Evolutionary conservation across 2,113 vertebrate species (phyloP).

Genomic region (Melanostigma gelatinosum): DNA sequence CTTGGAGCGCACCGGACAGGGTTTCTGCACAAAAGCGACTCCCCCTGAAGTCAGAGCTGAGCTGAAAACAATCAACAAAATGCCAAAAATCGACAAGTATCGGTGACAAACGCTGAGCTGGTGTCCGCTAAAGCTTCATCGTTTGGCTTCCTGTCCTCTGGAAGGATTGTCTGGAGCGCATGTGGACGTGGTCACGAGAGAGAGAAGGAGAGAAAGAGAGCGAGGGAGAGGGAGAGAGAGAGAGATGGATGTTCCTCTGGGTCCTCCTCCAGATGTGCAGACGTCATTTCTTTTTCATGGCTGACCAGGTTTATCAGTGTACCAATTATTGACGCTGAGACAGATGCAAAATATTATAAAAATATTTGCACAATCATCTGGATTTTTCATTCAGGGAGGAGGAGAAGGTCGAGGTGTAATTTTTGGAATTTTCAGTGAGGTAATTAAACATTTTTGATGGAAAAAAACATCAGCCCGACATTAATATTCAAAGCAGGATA

Average conservation of each 20-base stretch:
- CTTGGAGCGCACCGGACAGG: background rate
- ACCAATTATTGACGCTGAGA: background rate
- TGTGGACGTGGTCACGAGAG: constrained; percentile 70
- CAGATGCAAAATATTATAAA: too few relatives aligned
- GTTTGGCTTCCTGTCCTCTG: constrained; percentile 25
- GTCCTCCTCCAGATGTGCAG: constrained; percentile 76
- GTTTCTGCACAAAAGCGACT: constrained; percentile 22
- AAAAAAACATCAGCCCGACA: background rate
- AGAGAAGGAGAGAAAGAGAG: constrained; percentile 10
- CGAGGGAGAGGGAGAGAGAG: constrained; percentile 31
- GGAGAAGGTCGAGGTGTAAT: background rate
- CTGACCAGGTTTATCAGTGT: background rate
- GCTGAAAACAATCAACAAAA: background rate
- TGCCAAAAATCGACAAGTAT: constrained; percentile 1
- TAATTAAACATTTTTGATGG: background rate
- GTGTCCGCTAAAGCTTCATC: constrained; percentile 36
- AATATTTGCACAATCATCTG: constrained; percentile 7
- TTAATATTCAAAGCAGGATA: background rate
- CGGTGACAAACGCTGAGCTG: constrained; percentile 30
- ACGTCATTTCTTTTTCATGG: constrained; percentile 30
- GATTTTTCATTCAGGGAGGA: background rate
- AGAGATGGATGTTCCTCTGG: constrained; percentile 50
- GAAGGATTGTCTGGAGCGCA: constrained; percentile 30
- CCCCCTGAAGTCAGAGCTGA: constrained; percentile 1
- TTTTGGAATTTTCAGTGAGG: background rate